Base-by-base conservation (phyloP, 2,113 vertebrate genomes). In the Scopus umbretta region DNA sequence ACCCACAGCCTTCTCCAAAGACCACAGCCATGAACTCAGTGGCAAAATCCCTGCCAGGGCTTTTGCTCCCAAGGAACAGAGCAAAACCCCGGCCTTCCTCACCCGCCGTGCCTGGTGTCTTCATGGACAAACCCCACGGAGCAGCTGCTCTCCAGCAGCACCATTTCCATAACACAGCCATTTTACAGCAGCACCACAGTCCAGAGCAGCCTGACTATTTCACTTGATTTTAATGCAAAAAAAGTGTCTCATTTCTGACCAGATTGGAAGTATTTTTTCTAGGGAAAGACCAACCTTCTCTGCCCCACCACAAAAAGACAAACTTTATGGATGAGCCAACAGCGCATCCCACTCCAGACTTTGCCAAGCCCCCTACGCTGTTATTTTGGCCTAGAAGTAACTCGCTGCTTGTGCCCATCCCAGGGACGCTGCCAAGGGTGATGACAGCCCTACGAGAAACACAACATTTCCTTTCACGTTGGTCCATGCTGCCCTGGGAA, bases 61-160 rank as follows among this genome's bases (percentile, higher is more conserved):
- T n/a, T n/a, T n/a, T n/a, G n/a, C n/a, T n/a, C n/a, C n/a, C n/a
- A n/a, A n/a, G n/a, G n/a, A n/a, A n/a, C 2, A 5, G 49, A 38
- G 70, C 26, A 10, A 50, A 71, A 18, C 19, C 10, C 32, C 59
- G 25, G 36, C 36, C 36, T 23, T 78, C 40, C 72, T n/a, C 16
- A 1, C 34, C 27, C 1, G 1, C 38, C 1, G 0, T 34, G 43
- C 27, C 67, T 1, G 0, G 29, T 14, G 32, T 34, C 36, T 34
- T 56, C 71, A 13, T 0, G 9, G 25, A 49, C 36, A 61, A 81
- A 11, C 21, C 23, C 40, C 42, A 4, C 0, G 1, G 55, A 36
- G 38, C 53, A 18, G 38, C 45, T 5, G 0, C 61, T 18, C 45
- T 40, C 67, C 29, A 3, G 58, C 73, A 52, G 47, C 40, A 14